phyloP scores from a whole-genome alignment of 2,113 vertebrate species.

The Uria lomvia region DNA sequence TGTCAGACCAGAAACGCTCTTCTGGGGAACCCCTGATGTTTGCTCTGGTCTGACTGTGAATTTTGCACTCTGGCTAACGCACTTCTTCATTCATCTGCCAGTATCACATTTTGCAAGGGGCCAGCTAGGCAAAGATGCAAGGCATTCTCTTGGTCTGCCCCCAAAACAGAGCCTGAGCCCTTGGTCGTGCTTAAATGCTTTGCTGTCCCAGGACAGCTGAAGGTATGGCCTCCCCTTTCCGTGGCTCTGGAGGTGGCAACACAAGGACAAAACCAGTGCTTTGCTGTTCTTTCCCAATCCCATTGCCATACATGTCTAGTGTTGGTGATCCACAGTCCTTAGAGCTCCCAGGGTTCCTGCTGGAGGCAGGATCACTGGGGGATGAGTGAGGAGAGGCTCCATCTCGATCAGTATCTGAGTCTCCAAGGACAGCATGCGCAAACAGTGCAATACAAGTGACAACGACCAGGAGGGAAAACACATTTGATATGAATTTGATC shows the following conservation, averaged over 20 bases:
- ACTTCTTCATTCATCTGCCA: background rate
- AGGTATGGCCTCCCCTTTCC: background rate
- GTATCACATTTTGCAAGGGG: background rate
- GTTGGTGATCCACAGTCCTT: background rate
- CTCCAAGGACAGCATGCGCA: background rate
- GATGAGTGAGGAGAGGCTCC: background rate
- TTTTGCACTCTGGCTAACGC: background rate
- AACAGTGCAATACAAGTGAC: background rate
- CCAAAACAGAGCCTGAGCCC: background rate
- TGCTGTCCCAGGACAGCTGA: background rate
- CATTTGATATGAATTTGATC: background rate
- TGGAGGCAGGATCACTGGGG: background rate
- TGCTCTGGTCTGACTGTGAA: background rate
- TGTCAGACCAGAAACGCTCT: background rate
- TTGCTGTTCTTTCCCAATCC: background rate
- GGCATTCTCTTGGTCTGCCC: background rate
- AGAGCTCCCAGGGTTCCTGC: background rate
- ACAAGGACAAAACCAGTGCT: background rate
- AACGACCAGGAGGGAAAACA: background rate
- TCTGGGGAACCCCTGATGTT: background rate
- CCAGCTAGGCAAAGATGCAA: background rate
- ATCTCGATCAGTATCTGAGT: background rate
- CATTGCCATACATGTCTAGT: background rate
- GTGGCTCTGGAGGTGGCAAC: background rate
- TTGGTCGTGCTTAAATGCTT: background rate